Conservation (phyloP, 1,140 invertebrate species). For the Helicorthomorpha holstii region DNA sequence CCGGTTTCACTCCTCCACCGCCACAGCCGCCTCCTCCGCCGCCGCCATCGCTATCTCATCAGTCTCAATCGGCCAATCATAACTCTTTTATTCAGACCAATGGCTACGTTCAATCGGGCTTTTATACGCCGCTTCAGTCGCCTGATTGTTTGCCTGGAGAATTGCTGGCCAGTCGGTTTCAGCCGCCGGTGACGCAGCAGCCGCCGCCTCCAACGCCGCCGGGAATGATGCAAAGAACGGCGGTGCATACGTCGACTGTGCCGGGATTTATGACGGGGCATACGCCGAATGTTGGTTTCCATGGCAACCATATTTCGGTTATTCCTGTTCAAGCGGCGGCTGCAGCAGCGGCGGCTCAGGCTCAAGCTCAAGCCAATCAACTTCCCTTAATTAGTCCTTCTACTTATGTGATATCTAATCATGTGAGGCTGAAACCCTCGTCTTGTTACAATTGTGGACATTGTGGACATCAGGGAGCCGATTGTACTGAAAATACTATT, state of each 20-base stretch:
- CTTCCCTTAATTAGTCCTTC: constrained; percentile 1
- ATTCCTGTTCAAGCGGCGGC: not conserved
- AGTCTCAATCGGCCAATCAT: not conserved
- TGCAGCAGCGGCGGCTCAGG: not conserved
- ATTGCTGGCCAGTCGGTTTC: constrained; percentile 8
- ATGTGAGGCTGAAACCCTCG: constrained; percentile 14
- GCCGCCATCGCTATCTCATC: not conserved
- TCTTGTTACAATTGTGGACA: constrained; percentile 59
- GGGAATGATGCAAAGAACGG: not conserved
- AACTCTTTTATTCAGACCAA: not conserved
- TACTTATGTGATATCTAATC: constrained; percentile 1
- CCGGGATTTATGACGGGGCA: constrained; percentile 9
- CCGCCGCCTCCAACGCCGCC: not conserved
- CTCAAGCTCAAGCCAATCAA: constrained; percentile 47
- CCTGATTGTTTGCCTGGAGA: constrained; percentile 14
- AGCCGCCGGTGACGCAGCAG: not conserved
- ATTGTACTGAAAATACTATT: constrained; percentile 70
- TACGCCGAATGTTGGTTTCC: constrained; percentile 8
- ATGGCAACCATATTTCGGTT: not conserved
- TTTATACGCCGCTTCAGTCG: not conserved
- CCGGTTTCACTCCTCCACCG: not conserved
- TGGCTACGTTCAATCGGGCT: not conserved
- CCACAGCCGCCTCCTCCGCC: not conserved
- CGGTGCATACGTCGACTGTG: not conserved
- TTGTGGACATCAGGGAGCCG: constrained; percentile 52